A percentile compares a stretch with the other conserved stretches of the same genome.
Evolutionary conservation across 2,888 invertebrate genomes (phyloP).

Genomic region (Julus scandinavius): DNA sequence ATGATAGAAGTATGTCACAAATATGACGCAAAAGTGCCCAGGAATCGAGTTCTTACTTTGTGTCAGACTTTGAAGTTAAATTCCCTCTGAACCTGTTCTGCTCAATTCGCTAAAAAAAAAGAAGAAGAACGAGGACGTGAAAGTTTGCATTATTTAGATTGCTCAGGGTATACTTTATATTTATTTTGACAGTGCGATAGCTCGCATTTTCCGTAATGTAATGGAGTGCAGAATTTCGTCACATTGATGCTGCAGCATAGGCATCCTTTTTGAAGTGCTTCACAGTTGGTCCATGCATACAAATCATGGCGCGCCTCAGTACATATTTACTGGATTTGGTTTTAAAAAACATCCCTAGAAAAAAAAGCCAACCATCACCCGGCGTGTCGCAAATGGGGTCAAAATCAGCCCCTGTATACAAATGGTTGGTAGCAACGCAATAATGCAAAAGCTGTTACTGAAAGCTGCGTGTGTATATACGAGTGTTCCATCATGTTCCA

Average conservation of each 20-base stretch:
- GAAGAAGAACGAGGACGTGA: background rate
- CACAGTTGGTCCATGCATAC: constrained; percentile 16
- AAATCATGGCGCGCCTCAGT: constrained; percentile 11
- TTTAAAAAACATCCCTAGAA: background rate
- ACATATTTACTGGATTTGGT: constrained; percentile 38
- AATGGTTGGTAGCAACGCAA: constrained; percentile 5
- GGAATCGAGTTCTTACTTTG: background rate
- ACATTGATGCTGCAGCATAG: background rate
- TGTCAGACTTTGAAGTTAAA: background rate
- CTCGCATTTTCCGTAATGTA: constrained; percentile 23
- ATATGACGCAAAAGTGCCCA: background rate
- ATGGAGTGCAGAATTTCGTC: constrained; percentile 30
- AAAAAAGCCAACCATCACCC: background rate
- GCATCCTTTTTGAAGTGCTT: background rate
- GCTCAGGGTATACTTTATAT: constrained; percentile 3
- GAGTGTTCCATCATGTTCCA: constrained; percentile 22
- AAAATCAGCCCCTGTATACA: constrained; percentile 17
- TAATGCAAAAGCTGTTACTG: constrained; percentile 34
- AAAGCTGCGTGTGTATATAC: background rate
- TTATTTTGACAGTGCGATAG: constrained; percentile 10
- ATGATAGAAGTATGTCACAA: background rate
- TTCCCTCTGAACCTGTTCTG: background rate
- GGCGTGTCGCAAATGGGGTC: constrained; percentile 28
- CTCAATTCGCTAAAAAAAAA: background rate
- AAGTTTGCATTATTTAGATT: constrained; percentile 23